These are phyloP conservation scores for Bubalus kerabau DNA, from an alignment of 2,113 vertebrate species.

Conservation along the genomic window DNA sequence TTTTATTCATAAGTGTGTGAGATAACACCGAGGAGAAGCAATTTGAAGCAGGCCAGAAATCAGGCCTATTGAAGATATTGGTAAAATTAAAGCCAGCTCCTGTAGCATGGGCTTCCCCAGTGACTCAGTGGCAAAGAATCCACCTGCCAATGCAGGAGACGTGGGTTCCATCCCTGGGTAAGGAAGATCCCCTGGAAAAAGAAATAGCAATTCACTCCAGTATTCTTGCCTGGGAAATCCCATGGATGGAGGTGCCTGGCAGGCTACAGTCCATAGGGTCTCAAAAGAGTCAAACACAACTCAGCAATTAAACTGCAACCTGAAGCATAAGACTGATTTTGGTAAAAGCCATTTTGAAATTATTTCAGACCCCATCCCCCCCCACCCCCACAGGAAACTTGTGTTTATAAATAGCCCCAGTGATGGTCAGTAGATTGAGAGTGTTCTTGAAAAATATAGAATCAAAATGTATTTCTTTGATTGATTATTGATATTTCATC, in stretches of 20 bases:
- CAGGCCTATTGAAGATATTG: neutral
- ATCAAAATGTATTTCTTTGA: neutral
- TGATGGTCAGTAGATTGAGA: neutral
- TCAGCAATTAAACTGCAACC: neutral
- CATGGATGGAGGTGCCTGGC: neutral
- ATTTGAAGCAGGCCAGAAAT: neutral
- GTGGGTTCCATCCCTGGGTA: fast-evolving
- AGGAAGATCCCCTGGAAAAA: neutral
- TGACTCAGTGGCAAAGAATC: neutral
- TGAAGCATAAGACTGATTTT: neutral
- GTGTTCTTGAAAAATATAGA: neutral
- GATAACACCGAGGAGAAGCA: neutral
- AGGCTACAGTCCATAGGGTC: neutral
- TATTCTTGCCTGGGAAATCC: neutral
- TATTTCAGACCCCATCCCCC: neutral
- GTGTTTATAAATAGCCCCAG: neutral
- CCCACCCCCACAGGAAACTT: neutral
- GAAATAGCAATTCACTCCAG: neutral
- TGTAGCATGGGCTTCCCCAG: neutral
- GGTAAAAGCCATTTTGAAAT: neutral
- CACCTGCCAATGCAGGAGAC: neutral
- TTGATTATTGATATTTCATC: neutral
- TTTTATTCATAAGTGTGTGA: neutral
- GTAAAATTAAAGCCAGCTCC: neutral
- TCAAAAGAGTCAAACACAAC: neutral